Base-by-base conservation (phyloP, 1,140 invertebrate genomes). In the Drosophila erecta region DNA sequence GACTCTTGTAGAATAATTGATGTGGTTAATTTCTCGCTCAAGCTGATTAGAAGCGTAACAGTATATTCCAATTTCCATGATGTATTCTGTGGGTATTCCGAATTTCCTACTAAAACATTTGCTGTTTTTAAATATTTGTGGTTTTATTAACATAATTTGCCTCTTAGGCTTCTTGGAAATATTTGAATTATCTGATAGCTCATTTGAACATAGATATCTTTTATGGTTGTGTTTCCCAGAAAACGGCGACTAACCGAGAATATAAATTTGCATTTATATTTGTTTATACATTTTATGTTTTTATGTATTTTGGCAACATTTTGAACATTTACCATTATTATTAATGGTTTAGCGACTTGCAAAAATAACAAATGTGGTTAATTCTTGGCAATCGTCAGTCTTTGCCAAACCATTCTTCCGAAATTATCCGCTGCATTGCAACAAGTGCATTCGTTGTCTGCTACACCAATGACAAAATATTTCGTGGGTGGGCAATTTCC, bases 381-480 rank as follows among this genome's bases (percentile, higher is more conserved):
- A 46, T 14, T 20, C n/a, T 1, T 27, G 7, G 12, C 2, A 6
- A 14, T 14, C 4, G 5, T 46, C 4, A 14, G 46, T 47, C n/a
- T 20, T 14, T 46, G 17, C 15, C 20, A 15, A 27, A 24, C 2
- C 1, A 1, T 49, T 49, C 47, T 30, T 15, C 30, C 14, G 14
- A 47, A 47, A 47, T 22, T 22, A 22, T n/a, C 4, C 49, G 0
- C 2, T 50, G 50, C 33, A 38, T 5, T 20, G 3, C n/a, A 15
- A 15, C 12, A 22, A n/a, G 17, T 44, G 24, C 55, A 51, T 33
- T 33, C 27, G 27, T 6, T 50, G 27, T 50, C 27, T 11, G 5
- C 49, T 14, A 7, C 33, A 33, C 6, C 67, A 43, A 70, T 70
- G 64, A 70, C 67, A 33, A 57, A 47, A 70, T 54, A 37, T 14